Evolutionary conservation across 1,140 invertebrate species (phyloP).

Genomic region (Lepeophtheirus salmonis): DNA sequence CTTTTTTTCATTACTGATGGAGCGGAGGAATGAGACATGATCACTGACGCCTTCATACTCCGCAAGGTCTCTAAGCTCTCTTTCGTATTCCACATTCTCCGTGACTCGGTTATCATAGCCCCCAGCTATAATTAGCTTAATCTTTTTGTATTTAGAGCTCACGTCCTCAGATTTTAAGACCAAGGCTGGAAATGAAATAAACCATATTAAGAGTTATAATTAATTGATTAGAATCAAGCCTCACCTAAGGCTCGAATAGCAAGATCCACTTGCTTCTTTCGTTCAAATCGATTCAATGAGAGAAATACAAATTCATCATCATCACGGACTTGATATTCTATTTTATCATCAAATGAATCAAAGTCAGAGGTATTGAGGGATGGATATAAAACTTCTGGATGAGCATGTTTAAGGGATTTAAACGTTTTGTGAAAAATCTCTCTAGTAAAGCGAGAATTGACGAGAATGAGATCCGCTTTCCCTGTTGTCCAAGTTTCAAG

Average conservation of each 20-base stretch:
- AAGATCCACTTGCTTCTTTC: conserved; percentile 79
- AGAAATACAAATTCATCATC: conserved; percentile 12
- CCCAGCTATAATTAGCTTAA: conserved; percentile 81
- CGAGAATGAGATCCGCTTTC: conserved; percentile 64
- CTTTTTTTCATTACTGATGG: conserved; percentile 66
- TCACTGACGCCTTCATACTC: conserved; percentile 44
- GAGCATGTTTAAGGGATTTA: conserved; percentile 22
- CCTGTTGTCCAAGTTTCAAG: conserved; percentile 72
- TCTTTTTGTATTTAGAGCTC: conserved; percentile 20
- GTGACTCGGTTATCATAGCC: conserved; percentile 76
- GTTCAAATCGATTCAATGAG: conserved; percentile 40
- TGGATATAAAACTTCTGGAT: conserved; percentile 75
- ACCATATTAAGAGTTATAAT: background rate
- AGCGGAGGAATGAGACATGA: conserved; percentile 62
- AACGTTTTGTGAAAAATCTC: conserved; percentile 15
- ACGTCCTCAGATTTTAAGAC: background rate
- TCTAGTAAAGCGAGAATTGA: conserved; percentile 79
- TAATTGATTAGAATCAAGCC: background rate
- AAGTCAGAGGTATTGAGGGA: conserved; percentile 66
- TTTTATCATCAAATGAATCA: conserved; percentile 28
- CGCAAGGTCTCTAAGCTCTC: conserved; percentile 48
- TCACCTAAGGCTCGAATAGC: conserved; percentile 58
- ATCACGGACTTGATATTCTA: background rate
- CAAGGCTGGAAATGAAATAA: background rate
- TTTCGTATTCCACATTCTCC: conserved; percentile 75